Conservation (phyloP, 2,113 vertebrate genomes). For the Furnarius figulus region DNA sequence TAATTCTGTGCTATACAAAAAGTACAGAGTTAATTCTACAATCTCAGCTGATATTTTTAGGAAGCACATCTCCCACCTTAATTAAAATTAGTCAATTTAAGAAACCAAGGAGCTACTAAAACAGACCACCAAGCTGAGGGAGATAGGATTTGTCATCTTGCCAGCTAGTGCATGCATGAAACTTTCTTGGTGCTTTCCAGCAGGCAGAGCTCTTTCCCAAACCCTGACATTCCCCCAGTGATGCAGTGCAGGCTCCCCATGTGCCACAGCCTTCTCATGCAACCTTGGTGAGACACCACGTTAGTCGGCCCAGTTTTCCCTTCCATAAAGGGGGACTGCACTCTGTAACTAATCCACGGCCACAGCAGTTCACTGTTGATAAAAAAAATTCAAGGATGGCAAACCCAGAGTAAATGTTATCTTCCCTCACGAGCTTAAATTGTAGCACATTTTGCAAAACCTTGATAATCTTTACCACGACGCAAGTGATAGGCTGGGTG, state of each 20-base stretch:
- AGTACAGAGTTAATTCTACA: neutral
- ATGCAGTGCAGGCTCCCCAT: neutral
- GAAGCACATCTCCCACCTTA: neutral
- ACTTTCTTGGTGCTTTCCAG: neutral
- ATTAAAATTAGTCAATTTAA: neutral
- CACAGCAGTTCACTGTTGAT: neutral
- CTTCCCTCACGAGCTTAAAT: neutral
- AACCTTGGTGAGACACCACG: neutral
- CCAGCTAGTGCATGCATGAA: neutral
- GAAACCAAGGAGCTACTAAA: neutral
- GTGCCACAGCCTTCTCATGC: neutral
- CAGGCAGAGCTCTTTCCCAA: neutral
- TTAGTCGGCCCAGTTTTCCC: neutral
- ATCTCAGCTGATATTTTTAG: neutral
- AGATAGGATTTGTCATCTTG: neutral
- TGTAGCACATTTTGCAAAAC: neutral
- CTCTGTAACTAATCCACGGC: neutral
- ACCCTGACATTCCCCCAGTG: neutral
- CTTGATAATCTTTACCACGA: neutral
- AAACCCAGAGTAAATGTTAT: neutral
- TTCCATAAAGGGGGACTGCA: neutral
- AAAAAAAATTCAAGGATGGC: neutral
- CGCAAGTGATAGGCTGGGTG: neutral
- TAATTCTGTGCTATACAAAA: neutral
- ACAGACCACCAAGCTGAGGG: neutral